These are phyloP conservation scores for Redunca redunca DNA, from an alignment of 2,113 vertebrate genomes.

Conservation along the genomic window DNA sequence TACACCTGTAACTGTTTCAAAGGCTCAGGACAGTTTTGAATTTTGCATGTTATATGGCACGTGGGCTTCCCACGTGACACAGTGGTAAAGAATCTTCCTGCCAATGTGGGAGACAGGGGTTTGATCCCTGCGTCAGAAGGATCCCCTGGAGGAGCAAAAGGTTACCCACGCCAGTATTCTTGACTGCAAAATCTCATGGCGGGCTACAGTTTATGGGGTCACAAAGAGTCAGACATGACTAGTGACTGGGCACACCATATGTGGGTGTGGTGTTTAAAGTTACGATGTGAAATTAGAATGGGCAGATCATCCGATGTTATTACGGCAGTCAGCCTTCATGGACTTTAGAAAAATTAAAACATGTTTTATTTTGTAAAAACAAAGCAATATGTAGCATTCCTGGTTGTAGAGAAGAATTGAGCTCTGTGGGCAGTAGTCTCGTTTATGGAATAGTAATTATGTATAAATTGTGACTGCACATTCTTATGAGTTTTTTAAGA, in stretches of 20 bases:
- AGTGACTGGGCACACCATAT: neutral
- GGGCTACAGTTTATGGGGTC: neutral
- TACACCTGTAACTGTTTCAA: neutral
- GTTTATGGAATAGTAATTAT: conserved; percentile 11
- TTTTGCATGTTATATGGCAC: neutral
- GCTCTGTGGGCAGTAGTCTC: neutral
- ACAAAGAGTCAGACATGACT: neutral
- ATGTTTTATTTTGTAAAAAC: neutral
- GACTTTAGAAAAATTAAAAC: neutral
- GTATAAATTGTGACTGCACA: neutral
- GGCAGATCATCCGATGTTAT: neutral
- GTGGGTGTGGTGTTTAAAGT: neutral
- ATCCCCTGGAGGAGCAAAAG: neutral
- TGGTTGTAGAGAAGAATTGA: neutral
- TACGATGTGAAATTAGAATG: neutral
- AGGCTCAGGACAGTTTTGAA: neutral
- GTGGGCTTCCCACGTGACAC: neutral
- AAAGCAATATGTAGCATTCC: neutral
- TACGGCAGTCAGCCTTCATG: neutral
- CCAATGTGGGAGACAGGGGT: neutral
- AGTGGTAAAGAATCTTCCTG: neutral
- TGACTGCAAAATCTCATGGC: neutral
- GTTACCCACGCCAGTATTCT: neutral
- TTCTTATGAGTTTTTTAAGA: neutral
- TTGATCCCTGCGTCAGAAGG: rapidly evolving